phyloP scores from a whole-genome alignment of 2,888 invertebrate species.

The Coenonympha arcania region DNA sequence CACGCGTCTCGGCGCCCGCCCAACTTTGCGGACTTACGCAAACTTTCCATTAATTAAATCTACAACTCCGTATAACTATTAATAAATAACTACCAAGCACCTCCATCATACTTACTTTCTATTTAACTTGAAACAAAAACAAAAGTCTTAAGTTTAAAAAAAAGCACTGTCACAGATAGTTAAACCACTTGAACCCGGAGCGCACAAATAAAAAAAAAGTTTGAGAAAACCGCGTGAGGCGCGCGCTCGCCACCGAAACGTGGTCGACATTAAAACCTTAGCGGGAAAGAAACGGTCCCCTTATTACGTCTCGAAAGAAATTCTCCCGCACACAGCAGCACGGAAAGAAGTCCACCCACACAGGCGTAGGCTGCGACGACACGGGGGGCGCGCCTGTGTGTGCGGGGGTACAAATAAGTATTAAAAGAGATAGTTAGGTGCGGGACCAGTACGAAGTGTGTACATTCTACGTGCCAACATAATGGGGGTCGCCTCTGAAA shows the following conservation, averaged over 20 bases:
- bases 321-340: constrained; percentile 66
- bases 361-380: constrained; percentile 44
- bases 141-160: constrained; percentile 26
- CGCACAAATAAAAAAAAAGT: constrained; percentile 43
- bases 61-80: constrained; percentile 20
- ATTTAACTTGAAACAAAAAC: constrained; percentile 14
- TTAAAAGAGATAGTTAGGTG: constrained; percentile 73
- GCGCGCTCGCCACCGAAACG: constrained; percentile 72
- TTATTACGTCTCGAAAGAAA: constrained; percentile 75
- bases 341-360: constrained; percentile 69
- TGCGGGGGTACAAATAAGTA: constrained; percentile 68
- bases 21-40: constrained; percentile 52
- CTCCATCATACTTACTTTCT: constrained; percentile 23
- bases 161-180: constrained; percentile 40
- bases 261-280: constrained; percentile 75
- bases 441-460: constrained; percentile 50
- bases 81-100: constrained; percentile 2
- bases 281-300: constrained; percentile 74
- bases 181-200: constrained; percentile 43
- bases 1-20: constrained; percentile 47
- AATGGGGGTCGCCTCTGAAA: constrained; percentile 15
- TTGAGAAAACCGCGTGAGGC: constrained; percentile 64
- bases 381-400: constrained; percentile 53
- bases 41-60: constrained; percentile 61
- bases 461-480: constrained; percentile 34